These are phyloP conservation scores for Macrosteles quadrilineatus DNA, from an alignment of 1,140 invertebrate species.

Conservation along the genomic window DNA sequence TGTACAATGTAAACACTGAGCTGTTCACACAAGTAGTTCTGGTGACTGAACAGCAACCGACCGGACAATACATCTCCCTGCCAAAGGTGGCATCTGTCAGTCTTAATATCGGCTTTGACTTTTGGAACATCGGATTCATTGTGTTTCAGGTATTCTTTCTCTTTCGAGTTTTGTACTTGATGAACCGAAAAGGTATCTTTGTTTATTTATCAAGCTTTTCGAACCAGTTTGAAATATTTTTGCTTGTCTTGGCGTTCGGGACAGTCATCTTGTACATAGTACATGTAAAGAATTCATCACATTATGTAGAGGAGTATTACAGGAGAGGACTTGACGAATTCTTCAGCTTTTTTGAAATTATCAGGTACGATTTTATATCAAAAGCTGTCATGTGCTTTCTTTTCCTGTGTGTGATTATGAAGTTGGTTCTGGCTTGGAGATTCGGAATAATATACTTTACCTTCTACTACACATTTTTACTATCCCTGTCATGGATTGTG, in stretches of 20 bases:
- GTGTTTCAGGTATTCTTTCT: background rate
- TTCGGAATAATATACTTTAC: background rate
- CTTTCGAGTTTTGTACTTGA: background rate
- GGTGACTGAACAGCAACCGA: background rate
- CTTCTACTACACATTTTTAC: background rate
- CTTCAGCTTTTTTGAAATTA: conserved; percentile 7
- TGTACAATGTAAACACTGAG: conserved; percentile 3
- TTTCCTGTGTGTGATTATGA: background rate
- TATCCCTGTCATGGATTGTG: background rate
- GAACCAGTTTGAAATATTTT: background rate
- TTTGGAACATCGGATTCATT: background rate
- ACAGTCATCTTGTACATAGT: background rate
- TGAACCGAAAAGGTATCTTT: background rate
- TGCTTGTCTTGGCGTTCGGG: background rate
- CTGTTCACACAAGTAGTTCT: background rate
- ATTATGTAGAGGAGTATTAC: background rate
- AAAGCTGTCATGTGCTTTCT: background rate
- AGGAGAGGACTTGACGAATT: background rate
- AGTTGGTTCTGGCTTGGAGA: background rate
- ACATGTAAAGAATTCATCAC: background rate
- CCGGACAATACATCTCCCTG: background rate
- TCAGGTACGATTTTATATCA: background rate
- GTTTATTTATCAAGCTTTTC: background rate
- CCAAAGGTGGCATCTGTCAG: background rate
- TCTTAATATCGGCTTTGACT: background rate